Evolutionary conservation across 2,113 vertebrate species (phyloP).

Genomic region (Gavia stellata): DNA sequence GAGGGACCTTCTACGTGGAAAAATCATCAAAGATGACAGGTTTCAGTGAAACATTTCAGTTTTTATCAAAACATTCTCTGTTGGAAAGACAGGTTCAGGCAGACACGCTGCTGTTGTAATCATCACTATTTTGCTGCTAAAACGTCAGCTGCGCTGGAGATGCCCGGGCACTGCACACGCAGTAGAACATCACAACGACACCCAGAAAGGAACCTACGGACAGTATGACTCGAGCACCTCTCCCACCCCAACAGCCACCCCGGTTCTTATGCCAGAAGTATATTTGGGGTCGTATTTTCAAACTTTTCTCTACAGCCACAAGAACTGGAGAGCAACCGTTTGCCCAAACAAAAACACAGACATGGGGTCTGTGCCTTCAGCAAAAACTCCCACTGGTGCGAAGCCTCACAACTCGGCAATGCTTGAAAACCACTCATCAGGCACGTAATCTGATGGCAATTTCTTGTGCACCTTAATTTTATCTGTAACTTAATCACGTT

Average conservation of each 20-base stretch:
- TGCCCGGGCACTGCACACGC: fast-evolving
- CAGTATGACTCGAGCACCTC: fast-evolving
- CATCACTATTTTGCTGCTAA: not conserved
- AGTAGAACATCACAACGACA: not conserved
- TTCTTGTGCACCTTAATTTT: not conserved
- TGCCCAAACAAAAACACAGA: not conserved
- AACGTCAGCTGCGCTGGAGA: not conserved
- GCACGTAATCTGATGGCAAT: not conserved
- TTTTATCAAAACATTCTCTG: not conserved
- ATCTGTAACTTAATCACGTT: not conserved
- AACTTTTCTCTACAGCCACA: not conserved
- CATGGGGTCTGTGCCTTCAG: fast-evolving
- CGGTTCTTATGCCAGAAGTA: not conserved
- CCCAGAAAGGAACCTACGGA: not conserved
- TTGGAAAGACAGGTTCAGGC: not conserved
- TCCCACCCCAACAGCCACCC: fast-evolving
- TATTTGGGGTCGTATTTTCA: not conserved
- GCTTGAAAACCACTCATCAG: not conserved
- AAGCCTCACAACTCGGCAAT: not conserved
- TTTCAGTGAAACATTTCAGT: not conserved
- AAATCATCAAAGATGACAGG: not conserved
- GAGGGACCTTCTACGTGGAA: fast-evolving
- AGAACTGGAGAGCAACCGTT: not conserved
- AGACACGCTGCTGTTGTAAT: not conserved
- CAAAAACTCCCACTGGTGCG: not conserved